phyloP scores from a whole-genome alignment of 2,888 invertebrate species.

The Andrena camellia region DNA sequence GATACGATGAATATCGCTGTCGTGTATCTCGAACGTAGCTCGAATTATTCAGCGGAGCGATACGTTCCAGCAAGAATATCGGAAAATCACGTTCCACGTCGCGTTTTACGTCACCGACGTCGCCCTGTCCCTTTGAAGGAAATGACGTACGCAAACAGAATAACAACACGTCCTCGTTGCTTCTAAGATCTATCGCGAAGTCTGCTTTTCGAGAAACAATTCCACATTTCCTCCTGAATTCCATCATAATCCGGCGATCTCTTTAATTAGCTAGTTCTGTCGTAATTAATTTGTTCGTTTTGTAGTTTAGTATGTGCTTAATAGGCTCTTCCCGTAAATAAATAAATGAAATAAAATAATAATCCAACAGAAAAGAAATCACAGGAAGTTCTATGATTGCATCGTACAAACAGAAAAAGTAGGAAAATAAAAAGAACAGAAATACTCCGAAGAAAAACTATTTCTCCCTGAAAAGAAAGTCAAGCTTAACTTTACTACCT shows the following conservation, averaged over 20 bases:
- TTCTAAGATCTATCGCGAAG: not conserved
- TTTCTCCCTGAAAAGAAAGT: too few relatives aligned
- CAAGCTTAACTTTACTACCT: too few relatives aligned
- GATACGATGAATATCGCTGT: slow-evolving; percentile 27
- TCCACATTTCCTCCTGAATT: not conserved
- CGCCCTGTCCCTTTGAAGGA: slow-evolving; percentile 28
- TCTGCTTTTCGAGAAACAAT: not conserved
- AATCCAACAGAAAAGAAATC: too few relatives aligned
- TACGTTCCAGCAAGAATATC: slow-evolving; percentile 24
- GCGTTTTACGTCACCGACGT: slow-evolving; percentile 32
- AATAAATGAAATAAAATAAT: too few relatives aligned
- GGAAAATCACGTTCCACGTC: slow-evolving; percentile 39
- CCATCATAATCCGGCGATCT: not conserved
- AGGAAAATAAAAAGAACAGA: too few relatives aligned
- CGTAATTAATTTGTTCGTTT: too few relatives aligned
- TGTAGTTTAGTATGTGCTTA: too few relatives aligned
- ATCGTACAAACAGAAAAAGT: not conserved
- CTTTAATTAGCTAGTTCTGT: too few relatives aligned
- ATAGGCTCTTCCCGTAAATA: too few relatives aligned
- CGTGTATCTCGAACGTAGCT: slow-evolving; percentile 31
- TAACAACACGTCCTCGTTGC: slow-evolving; percentile 1
- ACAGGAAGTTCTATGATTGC: not conserved
- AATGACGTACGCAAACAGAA: slow-evolving; percentile 39
- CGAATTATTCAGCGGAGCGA: slow-evolving; percentile 50
- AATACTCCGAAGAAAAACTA: too few relatives aligned